Evolutionary conservation across 2,797 vertebrate species (phyloP).

Genomic region (Oreochromis grahami): DNA sequence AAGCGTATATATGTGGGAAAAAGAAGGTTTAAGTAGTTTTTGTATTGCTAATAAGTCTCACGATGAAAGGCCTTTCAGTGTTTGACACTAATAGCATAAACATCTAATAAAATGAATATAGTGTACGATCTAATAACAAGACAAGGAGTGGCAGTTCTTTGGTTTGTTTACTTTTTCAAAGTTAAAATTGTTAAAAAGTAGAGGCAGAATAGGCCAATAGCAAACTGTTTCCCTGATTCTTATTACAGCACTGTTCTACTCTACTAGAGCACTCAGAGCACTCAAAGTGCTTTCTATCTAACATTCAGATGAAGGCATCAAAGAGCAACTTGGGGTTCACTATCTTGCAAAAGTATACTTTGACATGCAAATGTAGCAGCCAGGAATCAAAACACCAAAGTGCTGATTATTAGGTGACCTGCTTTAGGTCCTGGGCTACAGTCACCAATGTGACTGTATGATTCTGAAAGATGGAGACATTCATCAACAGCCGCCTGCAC

Average conservation of each 20-base stretch:
- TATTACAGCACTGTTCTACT: neutral
- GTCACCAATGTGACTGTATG: neutral
- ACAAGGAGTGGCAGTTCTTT: neutral
- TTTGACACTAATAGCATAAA: neutral
- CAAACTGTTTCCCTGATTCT: neutral
- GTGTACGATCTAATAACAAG: neutral
- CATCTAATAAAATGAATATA: neutral
- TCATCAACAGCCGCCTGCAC: neutral
- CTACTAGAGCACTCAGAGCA: neutral
- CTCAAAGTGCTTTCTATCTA: neutral
- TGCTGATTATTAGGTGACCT: neutral
- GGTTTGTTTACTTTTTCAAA: neutral
- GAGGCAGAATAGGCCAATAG: neutral
- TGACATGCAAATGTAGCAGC: neutral
- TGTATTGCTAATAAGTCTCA: neutral
- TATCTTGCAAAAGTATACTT: neutral
- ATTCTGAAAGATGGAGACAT: neutral
- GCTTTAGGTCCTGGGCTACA: neutral
- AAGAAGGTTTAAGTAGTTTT: neutral
- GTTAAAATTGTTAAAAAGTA: neutral
- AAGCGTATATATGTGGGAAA: neutral
- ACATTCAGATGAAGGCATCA: neutral
- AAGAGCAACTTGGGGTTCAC: neutral
- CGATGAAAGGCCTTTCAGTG: neutral
- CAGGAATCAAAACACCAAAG: neutral